These are phyloP conservation scores for Etia nguti DNA, from an alignment of 2,113 vertebrate species.

Conservation along the genomic window DNA sequence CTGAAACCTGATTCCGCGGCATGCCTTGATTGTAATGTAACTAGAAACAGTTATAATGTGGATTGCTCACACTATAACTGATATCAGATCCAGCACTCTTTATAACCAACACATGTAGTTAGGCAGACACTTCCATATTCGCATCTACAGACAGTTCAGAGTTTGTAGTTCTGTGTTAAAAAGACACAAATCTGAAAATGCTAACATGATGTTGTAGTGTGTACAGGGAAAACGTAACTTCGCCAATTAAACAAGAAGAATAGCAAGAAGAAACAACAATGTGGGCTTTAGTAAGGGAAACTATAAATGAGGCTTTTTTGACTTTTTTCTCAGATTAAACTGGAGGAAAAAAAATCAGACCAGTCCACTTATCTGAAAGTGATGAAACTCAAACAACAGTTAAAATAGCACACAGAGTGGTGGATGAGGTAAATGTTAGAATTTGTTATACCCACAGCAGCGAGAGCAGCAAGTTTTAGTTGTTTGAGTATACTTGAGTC, in stretches of 20 bases:
- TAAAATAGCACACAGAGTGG: neutral
- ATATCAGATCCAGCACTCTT: neutral
- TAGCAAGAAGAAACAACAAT: neutral
- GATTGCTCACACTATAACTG: neutral
- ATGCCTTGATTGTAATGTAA: neutral
- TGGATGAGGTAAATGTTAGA: neutral
- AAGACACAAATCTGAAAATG: neutral
- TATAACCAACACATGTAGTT: neutral
- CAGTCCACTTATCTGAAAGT: neutral
- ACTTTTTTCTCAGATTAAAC: neutral
- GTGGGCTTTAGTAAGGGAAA: neutral
- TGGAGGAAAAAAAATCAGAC: neutral
- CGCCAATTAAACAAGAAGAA: neutral
- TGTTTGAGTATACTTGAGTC: neutral
- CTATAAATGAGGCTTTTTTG: neutral
- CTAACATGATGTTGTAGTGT: neutral
- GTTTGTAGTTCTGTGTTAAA: neutral
- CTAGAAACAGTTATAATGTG: neutral
- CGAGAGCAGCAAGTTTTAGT: neutral
- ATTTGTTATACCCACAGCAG: neutral
- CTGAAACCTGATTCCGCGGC: neutral
- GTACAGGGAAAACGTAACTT: neutral
- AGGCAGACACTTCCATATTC: neutral
- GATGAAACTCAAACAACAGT: neutral
- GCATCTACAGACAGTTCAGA: fast-evolving